Evolutionary conservation across 2,797 vertebrate genomes (phyloP).

Genomic region (Mormyrus proboscirostris): DNA sequence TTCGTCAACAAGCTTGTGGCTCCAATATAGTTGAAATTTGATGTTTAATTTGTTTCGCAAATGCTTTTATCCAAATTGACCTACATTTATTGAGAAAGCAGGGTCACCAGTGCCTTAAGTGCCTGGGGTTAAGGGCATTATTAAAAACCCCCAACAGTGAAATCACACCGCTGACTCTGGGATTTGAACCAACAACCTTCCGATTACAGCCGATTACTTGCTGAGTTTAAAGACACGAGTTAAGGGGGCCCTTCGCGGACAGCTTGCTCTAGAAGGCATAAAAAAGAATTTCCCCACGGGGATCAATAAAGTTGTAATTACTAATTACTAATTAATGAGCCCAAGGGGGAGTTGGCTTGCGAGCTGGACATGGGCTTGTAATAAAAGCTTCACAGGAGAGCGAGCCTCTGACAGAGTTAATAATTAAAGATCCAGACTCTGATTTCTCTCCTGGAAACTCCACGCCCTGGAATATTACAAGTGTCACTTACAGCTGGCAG

Average conservation of each 20-base stretch:
- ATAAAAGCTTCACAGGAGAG: constrained; percentile 74
- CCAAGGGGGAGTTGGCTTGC: constrained; percentile 46
- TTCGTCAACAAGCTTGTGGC: neutral
- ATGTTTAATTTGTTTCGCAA: neutral
- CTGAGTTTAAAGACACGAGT: neutral
- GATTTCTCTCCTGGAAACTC: constrained; percentile 66
- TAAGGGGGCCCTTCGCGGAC: neutral
- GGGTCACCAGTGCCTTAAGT: neutral
- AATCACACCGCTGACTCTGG: neutral
- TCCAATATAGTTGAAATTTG: neutral
- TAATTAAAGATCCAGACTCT: constrained; percentile 75
- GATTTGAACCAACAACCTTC: neutral
- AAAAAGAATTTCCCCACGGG: too few relatives aligned
- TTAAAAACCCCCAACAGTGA: neutral
- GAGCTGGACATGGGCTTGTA: constrained; percentile 65
- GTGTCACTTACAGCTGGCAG: constrained; percentile 66
- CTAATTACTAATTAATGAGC: neutral
- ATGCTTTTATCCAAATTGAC: neutral
- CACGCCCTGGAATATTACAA: constrained; percentile 72
- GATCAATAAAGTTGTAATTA: too few relatives aligned
- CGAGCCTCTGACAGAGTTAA: constrained; percentile 71
- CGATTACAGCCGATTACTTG: neutral
- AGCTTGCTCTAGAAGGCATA: too few relatives aligned
- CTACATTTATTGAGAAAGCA: neutral
- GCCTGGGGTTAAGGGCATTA: neutral